These are phyloP conservation scores for Crotalus helleri DNA, from an alignment of 2,113 vertebrate species.

Conservation along the genomic window DNA sequence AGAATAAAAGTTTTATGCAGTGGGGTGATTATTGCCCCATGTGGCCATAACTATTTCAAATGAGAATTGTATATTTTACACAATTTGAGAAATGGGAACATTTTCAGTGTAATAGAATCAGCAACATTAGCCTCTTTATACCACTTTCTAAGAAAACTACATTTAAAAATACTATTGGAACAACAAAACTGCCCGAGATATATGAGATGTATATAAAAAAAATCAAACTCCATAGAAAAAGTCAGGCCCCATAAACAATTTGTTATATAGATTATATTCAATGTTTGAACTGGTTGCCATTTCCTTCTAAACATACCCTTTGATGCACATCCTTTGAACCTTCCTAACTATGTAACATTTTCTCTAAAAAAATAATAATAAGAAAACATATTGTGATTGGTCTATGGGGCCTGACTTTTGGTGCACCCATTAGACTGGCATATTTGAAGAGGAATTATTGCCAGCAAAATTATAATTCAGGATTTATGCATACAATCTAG, in stretches of 20 bases:
- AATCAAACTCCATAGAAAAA: not conserved
- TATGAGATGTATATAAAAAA: not conserved
- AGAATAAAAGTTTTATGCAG: not conserved
- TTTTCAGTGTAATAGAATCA: not conserved
- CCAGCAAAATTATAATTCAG: not conserved
- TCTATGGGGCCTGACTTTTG: not conserved
- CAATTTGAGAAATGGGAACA: not conserved
- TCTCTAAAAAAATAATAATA: not conserved
- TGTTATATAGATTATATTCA: not conserved
- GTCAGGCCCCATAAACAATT: not conserved
- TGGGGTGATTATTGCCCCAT: not conserved
- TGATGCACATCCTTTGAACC: not conserved
- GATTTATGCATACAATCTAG: not conserved
- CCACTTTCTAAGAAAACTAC: not conserved
- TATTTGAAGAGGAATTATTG: not conserved
- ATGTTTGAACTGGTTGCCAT: not conserved
- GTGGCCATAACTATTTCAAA: not conserved
- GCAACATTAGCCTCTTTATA: not conserved
- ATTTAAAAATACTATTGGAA: not conserved
- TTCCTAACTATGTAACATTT: not conserved
- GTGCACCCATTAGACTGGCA: not conserved
- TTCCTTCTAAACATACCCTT: not conserved
- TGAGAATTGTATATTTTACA: not conserved
- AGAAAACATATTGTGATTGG: not conserved
- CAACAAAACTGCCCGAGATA: not conserved